Evolutionary conservation across 2,888 invertebrate species (phyloP).

Genomic region (Eugnorisma glareosa): DNA sequence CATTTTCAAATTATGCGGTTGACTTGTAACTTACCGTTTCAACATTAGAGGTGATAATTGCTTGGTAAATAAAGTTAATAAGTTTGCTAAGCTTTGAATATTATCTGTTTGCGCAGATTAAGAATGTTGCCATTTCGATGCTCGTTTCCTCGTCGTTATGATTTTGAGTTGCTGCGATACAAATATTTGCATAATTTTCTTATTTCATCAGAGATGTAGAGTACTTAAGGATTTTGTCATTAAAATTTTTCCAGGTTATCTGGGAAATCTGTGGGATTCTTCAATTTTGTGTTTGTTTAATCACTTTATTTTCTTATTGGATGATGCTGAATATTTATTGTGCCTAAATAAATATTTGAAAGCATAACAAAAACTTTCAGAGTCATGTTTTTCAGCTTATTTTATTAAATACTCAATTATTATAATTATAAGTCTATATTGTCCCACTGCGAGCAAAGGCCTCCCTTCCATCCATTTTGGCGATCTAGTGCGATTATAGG

Average conservation of each 20-base stretch:
- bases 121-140: slow-evolving; percentile 78
- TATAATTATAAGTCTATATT: too few species aligned
- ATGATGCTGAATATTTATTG: not conserved
- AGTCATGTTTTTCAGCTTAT: too few species aligned
- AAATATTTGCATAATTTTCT: slow-evolving; percentile 66
- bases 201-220: slow-evolving; percentile 56
- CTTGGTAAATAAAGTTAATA: slow-evolving; percentile 56
- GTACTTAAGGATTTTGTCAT: slow-evolving; percentile 51
- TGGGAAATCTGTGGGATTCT: slow-evolving; percentile 47
- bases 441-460: too few species aligned
- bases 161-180: slow-evolving; percentile 65
- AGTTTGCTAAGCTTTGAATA: slow-evolving; percentile 74
- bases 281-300: not conserved
- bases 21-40: slow-evolving; percentile 68
- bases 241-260: slow-evolving; percentile 33
- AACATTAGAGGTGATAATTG: slow-evolving; percentile 74
- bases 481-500: too few species aligned
- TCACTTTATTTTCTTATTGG: not conserved
- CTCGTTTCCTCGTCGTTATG: slow-evolving; percentile 76
- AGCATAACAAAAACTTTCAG: not conserved
- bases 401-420: too few species aligned
- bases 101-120: slow-evolving; percentile 82
- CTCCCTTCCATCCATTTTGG: too few species aligned
- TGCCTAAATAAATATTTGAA: not conserved
- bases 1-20: slow-evolving; percentile 67